These are phyloP conservation scores for Parazoanthus swiftii DNA, from an alignment of 92 coral and sea anemone genomes.

Conservation along the genomic window DNA sequence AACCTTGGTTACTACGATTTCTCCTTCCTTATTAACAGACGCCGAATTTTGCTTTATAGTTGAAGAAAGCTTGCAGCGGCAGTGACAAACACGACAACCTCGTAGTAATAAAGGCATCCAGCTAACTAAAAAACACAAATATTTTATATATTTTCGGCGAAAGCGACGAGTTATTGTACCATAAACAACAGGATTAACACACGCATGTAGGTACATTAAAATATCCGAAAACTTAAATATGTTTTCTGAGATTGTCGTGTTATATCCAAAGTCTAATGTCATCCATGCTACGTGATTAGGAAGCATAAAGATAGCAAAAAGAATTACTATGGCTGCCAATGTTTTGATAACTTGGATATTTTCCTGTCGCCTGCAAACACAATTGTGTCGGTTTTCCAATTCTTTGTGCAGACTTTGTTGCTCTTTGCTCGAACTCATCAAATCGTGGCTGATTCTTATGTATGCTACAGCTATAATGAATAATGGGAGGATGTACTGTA, in stretches of 20 bases:
- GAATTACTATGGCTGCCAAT: constrained; percentile 58
- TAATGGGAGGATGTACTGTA: constrained; percentile 69
- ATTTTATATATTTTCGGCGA: constrained; percentile 35
- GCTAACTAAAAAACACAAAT: constrained; percentile 33
- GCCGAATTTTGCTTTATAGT: not conserved
- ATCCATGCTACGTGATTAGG: constrained; percentile 73
- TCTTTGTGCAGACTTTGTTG: not conserved
- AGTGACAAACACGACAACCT: constrained; percentile 3
- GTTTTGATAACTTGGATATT: constrained; percentile 63
- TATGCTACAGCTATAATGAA: constrained; percentile 60
- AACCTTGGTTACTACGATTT: not conserved
- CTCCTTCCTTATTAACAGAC: not conserved
- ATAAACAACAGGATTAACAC: constrained; percentile 64
- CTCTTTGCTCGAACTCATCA: constrained; percentile 39
- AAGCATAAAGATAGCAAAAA: constrained; percentile 63
- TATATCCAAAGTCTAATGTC: constrained; percentile 35
- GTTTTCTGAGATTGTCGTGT: constrained; percentile 19
- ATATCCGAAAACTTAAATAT: constrained; percentile 54
- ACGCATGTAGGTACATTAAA: constrained; percentile 53
- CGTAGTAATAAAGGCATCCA: not conserved
- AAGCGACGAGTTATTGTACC: constrained; percentile 65
- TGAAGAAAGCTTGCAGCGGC: not conserved
- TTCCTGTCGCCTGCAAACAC: constrained; percentile 51
- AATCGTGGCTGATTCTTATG: constrained; percentile 51
- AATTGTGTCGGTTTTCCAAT: not conserved